phyloP scores from a whole-genome alignment of 2,113 vertebrate species.

The Conger conger region DNA sequence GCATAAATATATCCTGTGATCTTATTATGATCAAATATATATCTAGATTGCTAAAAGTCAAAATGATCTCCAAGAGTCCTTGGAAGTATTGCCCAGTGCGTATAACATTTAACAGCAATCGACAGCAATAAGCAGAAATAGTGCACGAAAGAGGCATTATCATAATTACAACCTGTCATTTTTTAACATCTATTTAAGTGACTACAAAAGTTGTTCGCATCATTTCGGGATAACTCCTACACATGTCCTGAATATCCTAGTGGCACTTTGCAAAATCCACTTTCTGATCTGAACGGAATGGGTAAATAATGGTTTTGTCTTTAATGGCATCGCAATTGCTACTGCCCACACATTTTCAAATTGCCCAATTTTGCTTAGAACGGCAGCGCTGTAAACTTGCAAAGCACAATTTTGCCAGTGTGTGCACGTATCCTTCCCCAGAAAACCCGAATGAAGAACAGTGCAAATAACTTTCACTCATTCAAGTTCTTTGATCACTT shows the following conservation, averaged over 20 bases:
- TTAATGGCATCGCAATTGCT: not conserved
- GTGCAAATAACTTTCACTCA: not conserved
- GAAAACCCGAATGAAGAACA: not conserved
- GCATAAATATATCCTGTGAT: no score
- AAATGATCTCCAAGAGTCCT: not conserved
- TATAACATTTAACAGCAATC: not conserved
- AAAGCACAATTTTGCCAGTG: not conserved
- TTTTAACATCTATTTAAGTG: not conserved
- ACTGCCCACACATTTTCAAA: not conserved
- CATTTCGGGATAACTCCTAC: not conserved
- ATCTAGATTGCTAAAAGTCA: not conserved
- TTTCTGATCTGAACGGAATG: not conserved
- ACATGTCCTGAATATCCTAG: not conserved
- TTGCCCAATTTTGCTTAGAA: conserved; percentile 17
- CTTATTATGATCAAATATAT: no score
- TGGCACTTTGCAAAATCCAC: not conserved
- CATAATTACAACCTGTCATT: conserved; percentile 11
- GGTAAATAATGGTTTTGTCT: not conserved
- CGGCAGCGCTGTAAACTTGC: not conserved
- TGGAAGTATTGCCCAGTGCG: not conserved
- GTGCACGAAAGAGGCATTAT: not conserved
- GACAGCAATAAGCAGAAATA: conserved; percentile 19
- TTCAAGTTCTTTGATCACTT: not conserved
- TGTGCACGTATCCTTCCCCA: not conserved
- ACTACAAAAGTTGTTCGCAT: not conserved